These are phyloP conservation scores for Xiphydria camelus DNA, from an alignment of 2,888 invertebrate genomes.

Conservation along the genomic window DNA sequence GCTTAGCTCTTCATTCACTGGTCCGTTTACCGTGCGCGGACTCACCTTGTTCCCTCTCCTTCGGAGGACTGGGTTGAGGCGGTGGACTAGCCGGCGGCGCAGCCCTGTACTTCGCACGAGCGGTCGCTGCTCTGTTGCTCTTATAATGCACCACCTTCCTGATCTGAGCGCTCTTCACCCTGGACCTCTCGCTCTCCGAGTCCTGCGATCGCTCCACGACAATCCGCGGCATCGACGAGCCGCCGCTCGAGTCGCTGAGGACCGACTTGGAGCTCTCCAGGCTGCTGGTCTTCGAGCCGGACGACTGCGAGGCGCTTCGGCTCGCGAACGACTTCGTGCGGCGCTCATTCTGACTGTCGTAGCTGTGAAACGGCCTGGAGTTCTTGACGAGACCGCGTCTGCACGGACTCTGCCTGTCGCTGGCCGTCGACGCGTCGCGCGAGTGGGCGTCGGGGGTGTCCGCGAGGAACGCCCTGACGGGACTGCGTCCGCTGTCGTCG, in stretches of 20 bases:
- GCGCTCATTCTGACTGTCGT: conserved; percentile 16
- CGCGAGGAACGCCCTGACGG: background rate
- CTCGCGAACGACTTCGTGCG: conserved; percentile 25
- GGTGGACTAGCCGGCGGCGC: conserved; percentile 58
- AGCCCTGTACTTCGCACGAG: conserved; percentile 65
- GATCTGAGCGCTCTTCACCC: conserved; percentile 45
- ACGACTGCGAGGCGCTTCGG: conserved; percentile 27
- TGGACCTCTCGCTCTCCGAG: conserved; percentile 34
- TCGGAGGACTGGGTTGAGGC: conserved; percentile 61
- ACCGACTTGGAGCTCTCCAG: conserved; percentile 48
- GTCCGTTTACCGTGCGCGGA: no score
- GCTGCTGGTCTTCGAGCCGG: conserved; percentile 40
- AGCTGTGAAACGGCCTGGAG: conserved; percentile 15
- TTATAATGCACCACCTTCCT: conserved; percentile 60
- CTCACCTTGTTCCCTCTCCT: conserved; percentile 73
- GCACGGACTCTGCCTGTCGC: background rate
- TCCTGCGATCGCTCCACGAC: conserved; percentile 31
- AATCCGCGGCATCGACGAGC: conserved; percentile 36
- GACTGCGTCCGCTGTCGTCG: background rate
- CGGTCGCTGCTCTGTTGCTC: conserved; percentile 66
- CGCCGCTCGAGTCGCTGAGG: conserved; percentile 43
- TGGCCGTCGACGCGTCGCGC: background rate
- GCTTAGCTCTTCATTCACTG: no score
- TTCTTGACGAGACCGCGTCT: conserved; percentile 6
- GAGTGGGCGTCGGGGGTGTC: background rate